Evolutionary conservation across 1,140 invertebrate species (phyloP), one percentile per base, ranked within the genome.

Genomic region (Stenopsyche tienmushanensis): DNA sequence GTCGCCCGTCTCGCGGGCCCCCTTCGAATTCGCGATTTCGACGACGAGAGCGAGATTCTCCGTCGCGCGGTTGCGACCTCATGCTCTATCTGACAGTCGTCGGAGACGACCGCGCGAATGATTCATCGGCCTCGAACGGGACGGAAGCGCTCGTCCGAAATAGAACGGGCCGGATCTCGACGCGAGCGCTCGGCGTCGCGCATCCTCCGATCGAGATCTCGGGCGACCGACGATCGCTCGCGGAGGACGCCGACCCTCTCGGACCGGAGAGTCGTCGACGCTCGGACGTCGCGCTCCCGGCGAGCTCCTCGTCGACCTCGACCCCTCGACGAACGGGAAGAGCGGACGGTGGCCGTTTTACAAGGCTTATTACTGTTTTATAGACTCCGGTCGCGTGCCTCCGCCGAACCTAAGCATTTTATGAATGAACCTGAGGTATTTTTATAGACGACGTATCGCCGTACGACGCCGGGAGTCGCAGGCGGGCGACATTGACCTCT

Each of bases 401-500:
- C 62, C 18, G 59, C 49, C 39, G 52, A 69, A 53, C 62, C 57
- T 55, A 64, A 54, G 39, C 57, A 62, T 69, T 69, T 69, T 62
- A 65, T 69, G 62, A 69, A 69, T 69, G 66, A 69, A 65, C 57
- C 57, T 47, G 55, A 65, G 58, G 62, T 65, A 69, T 69, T 69
- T 69, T 69, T 69, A 65, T 65, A 55, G 58, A 10, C 62, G n/a
- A 55, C 62, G 55, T 58, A 66, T 60, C 64, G 45, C 29, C 20
- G 8, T 20, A 3, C 2, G 5, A 1, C 1, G 1, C 5, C 13
- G n/a, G n/a, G n/a, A n/a, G n/a, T n/a, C n/a, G n/a, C n/a, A n/a
- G n/a, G n/a, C 39, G 21, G 8, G 13, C 34, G 34, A 57, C n/a
- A 39, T 3, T 57, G 34, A 13, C 15, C 54, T 20, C 3, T 57